Conservation (phyloP, 2,113 vertebrate genomes). For the Motacilla alba region DNA sequence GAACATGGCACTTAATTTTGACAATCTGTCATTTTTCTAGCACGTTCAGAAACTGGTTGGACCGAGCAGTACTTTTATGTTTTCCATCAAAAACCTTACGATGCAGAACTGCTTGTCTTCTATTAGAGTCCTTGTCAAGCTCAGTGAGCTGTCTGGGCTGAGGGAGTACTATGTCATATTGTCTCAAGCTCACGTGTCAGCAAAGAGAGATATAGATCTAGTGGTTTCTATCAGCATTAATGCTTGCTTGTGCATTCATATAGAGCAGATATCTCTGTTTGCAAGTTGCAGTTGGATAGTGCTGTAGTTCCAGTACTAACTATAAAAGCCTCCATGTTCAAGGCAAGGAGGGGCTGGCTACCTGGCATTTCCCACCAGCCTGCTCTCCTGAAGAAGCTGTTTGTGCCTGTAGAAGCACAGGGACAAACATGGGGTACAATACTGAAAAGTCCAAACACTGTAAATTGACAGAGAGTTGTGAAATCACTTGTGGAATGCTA, state of each 20-base stretch:
- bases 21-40: slow-evolving; percentile 60
- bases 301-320: not conserved
- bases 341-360: not conserved
- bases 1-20: slow-evolving; percentile 59
- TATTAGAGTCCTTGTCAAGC: slow-evolving; percentile 48
- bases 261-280: not conserved
- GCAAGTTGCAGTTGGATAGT: not conserved
- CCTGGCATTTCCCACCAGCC: not conserved
- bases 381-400: not conserved
- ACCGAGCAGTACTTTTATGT: slow-evolving; percentile 45
- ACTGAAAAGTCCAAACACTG: not conserved
- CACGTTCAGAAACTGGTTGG: slow-evolving; percentile 4
- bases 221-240: slow-evolving; percentile 24
- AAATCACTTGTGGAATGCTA: not conserved
- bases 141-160: slow-evolving; percentile 29
- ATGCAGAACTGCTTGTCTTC: slow-evolving; percentile 63
- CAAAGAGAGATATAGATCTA: slow-evolving; percentile 21
- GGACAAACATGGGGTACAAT: not conserved
- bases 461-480: not conserved
- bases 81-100: slow-evolving; percentile 64
- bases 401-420: not conserved
- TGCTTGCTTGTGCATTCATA: slow-evolving; percentile 1
- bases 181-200: slow-evolving; percentile 21
- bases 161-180: slow-evolving; percentile 31
- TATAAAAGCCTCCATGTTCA: not conserved